Conservation (phyloP, 2,113 vertebrate species). For the Theropithecus gelada region DNA sequence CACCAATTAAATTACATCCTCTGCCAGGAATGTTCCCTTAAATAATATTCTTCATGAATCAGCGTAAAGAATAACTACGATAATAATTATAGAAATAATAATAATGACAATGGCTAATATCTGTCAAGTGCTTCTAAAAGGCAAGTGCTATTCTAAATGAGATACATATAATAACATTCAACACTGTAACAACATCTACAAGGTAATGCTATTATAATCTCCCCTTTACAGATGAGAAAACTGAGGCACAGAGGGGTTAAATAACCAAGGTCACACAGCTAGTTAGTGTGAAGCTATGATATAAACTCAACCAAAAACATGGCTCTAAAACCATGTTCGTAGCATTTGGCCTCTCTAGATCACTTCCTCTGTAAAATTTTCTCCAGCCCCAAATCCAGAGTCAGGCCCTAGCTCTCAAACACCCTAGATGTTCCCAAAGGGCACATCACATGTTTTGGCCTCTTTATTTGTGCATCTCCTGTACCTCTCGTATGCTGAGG, state of each 20-base stretch:
- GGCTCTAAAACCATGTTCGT: neutral
- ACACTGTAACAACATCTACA: neutral
- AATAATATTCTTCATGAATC: neutral
- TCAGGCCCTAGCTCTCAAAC: neutral
- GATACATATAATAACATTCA: neutral
- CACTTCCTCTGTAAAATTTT: neutral
- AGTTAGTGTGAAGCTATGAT: neutral
- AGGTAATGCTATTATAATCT: neutral
- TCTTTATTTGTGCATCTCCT: neutral
- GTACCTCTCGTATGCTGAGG: neutral
- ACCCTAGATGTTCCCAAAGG: neutral
- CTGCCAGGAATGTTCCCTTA: neutral
- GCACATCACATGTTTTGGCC: neutral
- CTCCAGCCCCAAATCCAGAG: neutral
- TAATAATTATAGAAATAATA: neutral
- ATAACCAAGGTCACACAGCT: neutral
- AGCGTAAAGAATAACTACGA: conserved; percentile 3
- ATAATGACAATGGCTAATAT: neutral
- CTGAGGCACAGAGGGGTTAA: neutral
- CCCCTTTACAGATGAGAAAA: neutral
- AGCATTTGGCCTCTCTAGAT: neutral
- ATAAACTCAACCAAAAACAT: neutral
- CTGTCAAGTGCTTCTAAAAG: neutral
- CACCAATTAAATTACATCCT: neutral
- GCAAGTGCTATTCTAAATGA: neutral